These are phyloP conservation scores for Amphipyra berbera DNA, from an alignment of 2,888 invertebrate species.

Conservation along the genomic window DNA sequence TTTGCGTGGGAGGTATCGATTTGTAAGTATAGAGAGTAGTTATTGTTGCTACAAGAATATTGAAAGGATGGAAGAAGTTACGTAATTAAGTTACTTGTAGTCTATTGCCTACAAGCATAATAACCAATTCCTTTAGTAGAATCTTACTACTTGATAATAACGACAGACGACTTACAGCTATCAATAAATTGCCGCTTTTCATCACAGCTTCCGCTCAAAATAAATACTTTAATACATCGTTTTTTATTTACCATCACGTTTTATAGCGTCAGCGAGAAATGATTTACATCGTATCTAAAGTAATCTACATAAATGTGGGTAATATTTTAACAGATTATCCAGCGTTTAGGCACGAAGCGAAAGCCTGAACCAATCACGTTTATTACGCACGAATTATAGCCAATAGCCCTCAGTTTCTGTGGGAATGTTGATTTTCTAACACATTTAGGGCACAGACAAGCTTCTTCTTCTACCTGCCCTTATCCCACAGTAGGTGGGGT, in stretches of 20 bases:
- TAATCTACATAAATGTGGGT: constrained; percentile 49
- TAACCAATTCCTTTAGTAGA: too few species aligned
- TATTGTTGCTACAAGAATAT: too few species aligned
- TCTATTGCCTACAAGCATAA: too few species aligned
- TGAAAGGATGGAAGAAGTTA: too few species aligned
- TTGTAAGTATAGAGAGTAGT: too few species aligned
- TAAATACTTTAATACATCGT: constrained; percentile 1
- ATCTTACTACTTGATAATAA: too few species aligned
- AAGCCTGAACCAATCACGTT: constrained; percentile 70
- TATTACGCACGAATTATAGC: constrained; percentile 70
- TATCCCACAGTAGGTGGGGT: too few species aligned
- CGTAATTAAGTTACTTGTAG: too few species aligned
- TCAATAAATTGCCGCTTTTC: background rate
- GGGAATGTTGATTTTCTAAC: constrained; percentile 61
- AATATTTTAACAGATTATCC: constrained; percentile 57
- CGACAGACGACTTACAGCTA: background rate
- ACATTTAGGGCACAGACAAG: constrained; percentile 36
- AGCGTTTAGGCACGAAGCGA: constrained; percentile 62
- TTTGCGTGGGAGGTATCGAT: too few species aligned
- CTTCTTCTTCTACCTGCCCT: too few species aligned
- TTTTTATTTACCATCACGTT: constrained; percentile 12
- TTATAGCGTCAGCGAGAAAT: constrained; percentile 18
- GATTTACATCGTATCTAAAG: constrained; percentile 37
- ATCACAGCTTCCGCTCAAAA: background rate
- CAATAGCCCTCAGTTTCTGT: constrained; percentile 58